Evolutionary conservation across 2,113 vertebrate genomes (phyloP), one percentile per base, ranked within the genome.

Genomic region (Hemichromis elongatus): DNA sequence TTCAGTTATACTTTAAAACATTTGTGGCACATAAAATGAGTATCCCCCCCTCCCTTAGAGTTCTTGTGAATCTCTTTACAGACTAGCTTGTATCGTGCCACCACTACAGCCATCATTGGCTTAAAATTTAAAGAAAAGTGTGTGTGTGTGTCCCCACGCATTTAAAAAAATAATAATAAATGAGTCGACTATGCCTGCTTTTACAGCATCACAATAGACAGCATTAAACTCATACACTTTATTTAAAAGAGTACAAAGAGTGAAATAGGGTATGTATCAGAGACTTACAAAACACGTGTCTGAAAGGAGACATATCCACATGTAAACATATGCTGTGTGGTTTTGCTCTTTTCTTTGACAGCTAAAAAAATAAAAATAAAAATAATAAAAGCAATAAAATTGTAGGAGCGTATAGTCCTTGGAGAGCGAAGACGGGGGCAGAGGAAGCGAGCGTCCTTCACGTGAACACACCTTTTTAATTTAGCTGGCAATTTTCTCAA

Each of bases 401-500:
- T 90, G 77, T 81, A 87, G 82, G 79, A 92, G 90, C 81, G 6
- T 79, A 87, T 87, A 94, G 94, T 95, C 90, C 86, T 82, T 73
- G 59, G 80, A 86, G 57, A 88, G 70, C 30, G 47, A 63, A 57
- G 57, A 61, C 10, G 82, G 80, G 54, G 57, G 68, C 24, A n/a
- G 21, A 52, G 82, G 55, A 7, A 42, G 53, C 77, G 18, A 16
- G 78, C 12, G 3, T 86, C 82, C 79, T 40, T 85, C 52, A 13
- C 52, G 33, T 33, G 35, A 52, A 53, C 42, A 77, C 35, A 6
- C 5, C 6, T 9, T 12, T 30, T 77, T 35, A 59, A 59, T 90
- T 95, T 96, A 99, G 95, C 97, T 97, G 91, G 97, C 92, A 18
- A 99, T 99, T 93, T 98, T 99, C 96, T 99, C 99, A 8, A 99